A percentile compares a stretch with the other conserved stretches of the same genome.
phyloP scores from a whole-genome alignment of 2,888 invertebrate genomes.

The Orthosia cruda region DNA sequence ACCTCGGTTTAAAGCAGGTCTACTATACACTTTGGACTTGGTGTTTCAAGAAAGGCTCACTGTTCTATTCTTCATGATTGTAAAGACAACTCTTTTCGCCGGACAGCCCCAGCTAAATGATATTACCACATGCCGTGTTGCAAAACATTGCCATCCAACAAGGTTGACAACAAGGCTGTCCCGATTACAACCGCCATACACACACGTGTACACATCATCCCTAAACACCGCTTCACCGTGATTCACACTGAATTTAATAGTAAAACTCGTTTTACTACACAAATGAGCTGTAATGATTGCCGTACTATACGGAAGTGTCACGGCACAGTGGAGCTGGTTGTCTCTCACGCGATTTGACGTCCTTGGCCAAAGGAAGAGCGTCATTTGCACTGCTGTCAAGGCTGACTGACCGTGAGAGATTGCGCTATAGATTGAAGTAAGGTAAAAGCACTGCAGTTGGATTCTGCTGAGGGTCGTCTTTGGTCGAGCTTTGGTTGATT shows the following conservation, averaged over 20 bases:
- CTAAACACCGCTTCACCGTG: slow-evolving; percentile 5
- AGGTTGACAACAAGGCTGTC: slow-evolving; percentile 19
- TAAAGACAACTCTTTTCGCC: neutral
- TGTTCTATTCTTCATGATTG: neutral
- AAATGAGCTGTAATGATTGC: slow-evolving; percentile 63
- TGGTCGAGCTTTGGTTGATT: neutral
- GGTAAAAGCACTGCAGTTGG: neutral
- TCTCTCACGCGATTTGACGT: slow-evolving; percentile 75
- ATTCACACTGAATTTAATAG: slow-evolving; percentile 56
- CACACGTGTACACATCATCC: slow-evolving; percentile 9
- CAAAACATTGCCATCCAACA: neutral
- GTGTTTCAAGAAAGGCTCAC: no score
- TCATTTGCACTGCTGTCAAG: slow-evolving; percentile 74
- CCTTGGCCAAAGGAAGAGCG: slow-evolving; percentile 80
- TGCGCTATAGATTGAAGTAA: slow-evolving; percentile 5
- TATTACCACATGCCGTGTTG: neutral
- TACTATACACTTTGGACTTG: neutral
- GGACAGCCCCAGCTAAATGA: neutral
- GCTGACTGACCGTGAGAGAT: slow-evolving; percentile 62
- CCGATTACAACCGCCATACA: neutral
- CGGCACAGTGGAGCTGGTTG: slow-evolving; percentile 46
- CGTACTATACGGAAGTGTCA: slow-evolving; percentile 66
- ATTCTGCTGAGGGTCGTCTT: neutral
- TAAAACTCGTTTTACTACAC: slow-evolving; percentile 50
- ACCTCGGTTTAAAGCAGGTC: neutral